These are phyloP conservation scores for Poeciliopsis gracilis DNA, from an alignment of 2,797 vertebrate genomes.

Conservation along the genomic window DNA sequence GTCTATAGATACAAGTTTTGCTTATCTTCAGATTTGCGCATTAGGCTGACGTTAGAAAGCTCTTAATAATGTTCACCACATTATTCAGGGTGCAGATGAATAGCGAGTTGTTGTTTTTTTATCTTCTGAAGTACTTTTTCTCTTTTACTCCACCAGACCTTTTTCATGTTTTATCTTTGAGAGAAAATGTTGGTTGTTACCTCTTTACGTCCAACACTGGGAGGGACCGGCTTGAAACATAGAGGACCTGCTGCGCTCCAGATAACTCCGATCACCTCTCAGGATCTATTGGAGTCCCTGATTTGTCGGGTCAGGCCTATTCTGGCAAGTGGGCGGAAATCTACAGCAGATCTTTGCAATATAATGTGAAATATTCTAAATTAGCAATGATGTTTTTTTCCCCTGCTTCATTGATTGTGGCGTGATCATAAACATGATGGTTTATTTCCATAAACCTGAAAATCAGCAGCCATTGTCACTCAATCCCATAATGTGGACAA, in stretches of 20 bases:
- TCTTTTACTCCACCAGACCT: not conserved
- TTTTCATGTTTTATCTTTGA: not conserved
- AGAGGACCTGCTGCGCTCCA: not conserved
- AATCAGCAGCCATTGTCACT: not conserved
- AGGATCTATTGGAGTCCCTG: not conserved
- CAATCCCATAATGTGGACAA: not conserved
- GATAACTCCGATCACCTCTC: not conserved
- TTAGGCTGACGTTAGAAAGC: not conserved
- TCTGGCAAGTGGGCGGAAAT: not conserved
- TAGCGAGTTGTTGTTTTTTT: not conserved
- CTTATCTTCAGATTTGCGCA: not conserved
- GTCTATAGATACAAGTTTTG: slow-evolving; percentile 6
- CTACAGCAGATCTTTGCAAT: not conserved
- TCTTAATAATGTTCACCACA: too few relatives aligned
- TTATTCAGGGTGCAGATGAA: not conserved
- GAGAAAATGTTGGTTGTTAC: not conserved
- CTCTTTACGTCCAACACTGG: not conserved
- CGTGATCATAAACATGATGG: not conserved
- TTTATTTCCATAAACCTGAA: not conserved
- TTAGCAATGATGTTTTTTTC: not conserved
- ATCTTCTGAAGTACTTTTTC: not conserved
- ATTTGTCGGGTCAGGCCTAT: not conserved
- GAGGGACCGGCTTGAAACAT: not conserved
- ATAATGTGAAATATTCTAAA: not conserved
- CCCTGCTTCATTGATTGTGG: not conserved